phyloP scores from a whole-genome alignment of 2,888 invertebrate genomes.

The Ormyrus labotus region DNA sequence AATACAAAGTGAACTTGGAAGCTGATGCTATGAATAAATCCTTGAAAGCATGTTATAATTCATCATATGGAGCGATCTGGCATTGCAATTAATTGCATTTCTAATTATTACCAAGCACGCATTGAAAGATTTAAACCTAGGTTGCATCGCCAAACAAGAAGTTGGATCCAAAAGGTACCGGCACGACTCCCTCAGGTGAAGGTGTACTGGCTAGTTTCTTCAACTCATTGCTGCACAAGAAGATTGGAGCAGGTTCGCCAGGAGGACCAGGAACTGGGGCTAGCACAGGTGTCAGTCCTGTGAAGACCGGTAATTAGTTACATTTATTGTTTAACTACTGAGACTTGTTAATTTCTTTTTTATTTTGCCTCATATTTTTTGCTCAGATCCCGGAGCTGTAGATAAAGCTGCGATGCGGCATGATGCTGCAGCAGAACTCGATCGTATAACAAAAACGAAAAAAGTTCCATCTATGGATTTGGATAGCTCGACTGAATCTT shows the following conservation, averaged over 20 bases:
- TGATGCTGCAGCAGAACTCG: slow-evolving; percentile 94
- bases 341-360: not conserved
- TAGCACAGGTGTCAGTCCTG: slow-evolving; percentile 68
- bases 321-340: not conserved
- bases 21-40: slow-evolving; percentile 20
- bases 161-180: slow-evolving; percentile 78
- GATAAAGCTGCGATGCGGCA: slow-evolving; percentile 88
- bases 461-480: slow-evolving; percentile 75
- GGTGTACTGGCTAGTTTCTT: slow-evolving; percentile 98
- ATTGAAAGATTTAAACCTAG: slow-evolving; percentile 63
- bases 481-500: slow-evolving; percentile 70
- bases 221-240: slow-evolving; percentile 97
- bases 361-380: slow-evolving; percentile 1
- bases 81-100: slow-evolving; percentile 44
- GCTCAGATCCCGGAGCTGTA: slow-evolving; percentile 72
- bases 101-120: slow-evolving; percentile 56
- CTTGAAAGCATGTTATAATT: slow-evolving; percentile 72
- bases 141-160: slow-evolving; percentile 82
- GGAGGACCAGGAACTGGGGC: slow-evolving; percentile 75
- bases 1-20: slow-evolving; percentile 2
- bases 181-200: slow-evolving; percentile 88
- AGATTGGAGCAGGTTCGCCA: slow-evolving; percentile 81
- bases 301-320: slow-evolving; percentile 60
- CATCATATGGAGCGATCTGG: slow-evolving; percentile 69
- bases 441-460: slow-evolving; percentile 88